phyloP scores from a whole-genome alignment of 2,113 vertebrate genomes.

The Chionomys nivalis region DNA sequence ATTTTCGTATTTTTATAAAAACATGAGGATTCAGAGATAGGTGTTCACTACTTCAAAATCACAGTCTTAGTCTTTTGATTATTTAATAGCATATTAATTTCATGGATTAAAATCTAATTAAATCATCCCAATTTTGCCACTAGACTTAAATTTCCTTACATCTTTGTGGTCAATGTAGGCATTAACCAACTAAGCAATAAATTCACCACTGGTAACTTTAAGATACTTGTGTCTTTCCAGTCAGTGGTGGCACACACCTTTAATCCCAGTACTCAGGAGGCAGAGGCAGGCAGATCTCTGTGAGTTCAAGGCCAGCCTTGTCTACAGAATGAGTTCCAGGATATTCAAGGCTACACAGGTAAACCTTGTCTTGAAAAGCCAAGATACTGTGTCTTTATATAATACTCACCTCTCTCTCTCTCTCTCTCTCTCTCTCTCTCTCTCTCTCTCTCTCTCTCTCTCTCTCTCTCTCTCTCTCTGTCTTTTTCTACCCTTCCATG shows the following conservation, averaged over 20 bases:
- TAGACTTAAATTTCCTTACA: conserved; percentile 13
- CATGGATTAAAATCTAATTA: not conserved
- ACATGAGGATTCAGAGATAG: not conserved
- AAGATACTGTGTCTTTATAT: not conserved
- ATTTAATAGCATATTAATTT: not conserved
- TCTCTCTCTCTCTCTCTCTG: too few species aligned
- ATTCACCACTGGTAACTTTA: not conserved
- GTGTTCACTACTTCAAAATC: not conserved
- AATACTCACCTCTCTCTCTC: not conserved
- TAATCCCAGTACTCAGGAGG: not conserved
- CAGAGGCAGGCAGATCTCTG: not conserved
- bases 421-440: too few species aligned
- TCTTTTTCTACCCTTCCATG: not conserved
- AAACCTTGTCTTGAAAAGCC: not conserved
- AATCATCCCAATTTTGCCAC: not conserved
- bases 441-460: too few species aligned
- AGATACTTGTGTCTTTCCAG: too few species aligned
- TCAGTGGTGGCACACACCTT: not conserved
- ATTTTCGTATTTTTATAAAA: not conserved
- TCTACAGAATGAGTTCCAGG: not conserved
- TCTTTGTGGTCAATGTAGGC: rapidly evolving
- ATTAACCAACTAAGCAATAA: not conserved
- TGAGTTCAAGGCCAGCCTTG: not conserved
- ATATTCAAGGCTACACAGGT: too few species aligned
- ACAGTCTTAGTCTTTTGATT: not conserved